Base-by-base conservation (phyloP, 1,140 invertebrate species). In the Heliconius hewitsoni region DNA sequence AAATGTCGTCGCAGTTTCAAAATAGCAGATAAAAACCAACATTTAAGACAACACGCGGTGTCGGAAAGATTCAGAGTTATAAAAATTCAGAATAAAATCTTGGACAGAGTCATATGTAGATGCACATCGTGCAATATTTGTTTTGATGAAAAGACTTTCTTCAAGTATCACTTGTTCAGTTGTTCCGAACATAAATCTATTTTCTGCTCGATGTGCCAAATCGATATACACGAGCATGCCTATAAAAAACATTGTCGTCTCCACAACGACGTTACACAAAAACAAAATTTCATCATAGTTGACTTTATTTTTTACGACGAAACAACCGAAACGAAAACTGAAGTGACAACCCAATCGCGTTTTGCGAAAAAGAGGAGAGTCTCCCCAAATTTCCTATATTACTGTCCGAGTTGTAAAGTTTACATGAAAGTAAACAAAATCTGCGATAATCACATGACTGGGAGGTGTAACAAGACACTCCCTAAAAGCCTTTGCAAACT, bases 1-100 rank as follows among this genome's bases (percentile, higher is more conserved):
- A 73, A 80, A 19, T 87, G 86, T 55, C 70, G 73, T 16, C 80
- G 82, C 0, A 55, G 55, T 4, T 85, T 85, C 46, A 83, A 77
- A n/a, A n/a, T 46, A 9, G 16, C 46, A 0, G 86, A 87, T 18
- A 50, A 50, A 16, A 4, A 72, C 2, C 75, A 71, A 1, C 86
- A 87, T 23, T 73, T 34, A 0, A n/a, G 78, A 0, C 86, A 87
- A 46, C 86, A 87, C 34, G 30, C 71, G 11, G 4, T 81, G 34
- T 76, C 76, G 0, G 80, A 81, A 0, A 81, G 76, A 30, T 78
- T 87, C 34, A 83, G 79, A 74, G 81, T 83, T 19, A 73, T 83
- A 5, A 57, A 34, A 5, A 60, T 85, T 1, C 52, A 55, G 4
- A 52, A 78, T 1, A 46, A 73, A 11, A 60, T 83, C 4, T 46